Evolutionary conservation across 2,888 invertebrate species (phyloP).

Genomic region (Gonocerus acuteangulatus): DNA sequence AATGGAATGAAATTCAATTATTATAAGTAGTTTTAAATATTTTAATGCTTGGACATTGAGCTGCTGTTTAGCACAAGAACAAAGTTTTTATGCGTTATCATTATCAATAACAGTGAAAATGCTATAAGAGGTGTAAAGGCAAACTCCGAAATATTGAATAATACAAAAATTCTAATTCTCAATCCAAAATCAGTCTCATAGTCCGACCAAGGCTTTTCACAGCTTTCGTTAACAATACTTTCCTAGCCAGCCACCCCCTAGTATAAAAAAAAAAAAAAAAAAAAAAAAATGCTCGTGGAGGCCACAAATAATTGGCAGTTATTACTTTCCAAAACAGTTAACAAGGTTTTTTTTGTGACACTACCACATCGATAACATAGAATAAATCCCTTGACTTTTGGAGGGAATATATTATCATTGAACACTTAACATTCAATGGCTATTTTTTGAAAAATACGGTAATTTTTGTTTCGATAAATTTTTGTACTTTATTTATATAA

Average conservation of each 20-base stretch:
- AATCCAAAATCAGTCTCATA: conserved; percentile 36
- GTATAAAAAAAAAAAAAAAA: too few species aligned
- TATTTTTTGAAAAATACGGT: conserved; percentile 31
- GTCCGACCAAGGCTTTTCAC: conserved; percentile 37
- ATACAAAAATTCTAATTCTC: conserved; percentile 31
- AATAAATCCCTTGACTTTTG: conserved; percentile 21
- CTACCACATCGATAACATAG: conserved; percentile 20
- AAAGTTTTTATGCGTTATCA: conserved; percentile 14
- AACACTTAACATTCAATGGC: conserved; percentile 25
- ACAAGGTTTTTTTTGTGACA: conserved; percentile 9
- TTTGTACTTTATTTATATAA: conserved; percentile 31
- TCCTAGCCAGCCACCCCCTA: conserved; percentile 19
- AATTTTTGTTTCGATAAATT: conserved; percentile 27
- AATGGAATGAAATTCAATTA: conserved; percentile 23
- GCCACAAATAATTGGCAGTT: conserved; percentile 24
- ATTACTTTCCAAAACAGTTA: conserved; percentile 21
- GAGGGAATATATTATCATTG: conserved; percentile 30
- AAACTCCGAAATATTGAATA: conserved; percentile 29
- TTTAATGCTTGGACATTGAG: conserved; percentile 24
- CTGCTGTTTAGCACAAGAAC: conserved; percentile 21
- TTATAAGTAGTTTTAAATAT: conserved; percentile 5
- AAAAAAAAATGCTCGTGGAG: conserved; percentile 17
- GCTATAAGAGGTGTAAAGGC: conserved; percentile 21
- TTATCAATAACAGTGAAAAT: conserved; percentile 13
- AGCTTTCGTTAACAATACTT: conserved; percentile 32